These are phyloP conservation scores for Melitaea cinxia DNA, from an alignment of 1,140 invertebrate genomes.

Conservation along the genomic window DNA sequence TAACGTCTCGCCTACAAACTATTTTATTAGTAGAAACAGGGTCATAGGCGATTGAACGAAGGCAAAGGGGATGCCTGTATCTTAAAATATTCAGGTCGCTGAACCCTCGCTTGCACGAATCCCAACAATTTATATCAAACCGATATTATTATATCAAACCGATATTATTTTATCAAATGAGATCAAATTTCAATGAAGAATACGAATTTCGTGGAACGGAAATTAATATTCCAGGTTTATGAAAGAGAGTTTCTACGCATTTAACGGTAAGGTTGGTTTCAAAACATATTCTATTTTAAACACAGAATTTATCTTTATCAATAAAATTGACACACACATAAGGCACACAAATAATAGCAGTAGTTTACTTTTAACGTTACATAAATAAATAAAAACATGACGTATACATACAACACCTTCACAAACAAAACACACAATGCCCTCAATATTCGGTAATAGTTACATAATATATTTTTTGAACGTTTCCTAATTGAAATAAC, in stretches of 20 bases:
- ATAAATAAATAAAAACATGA: too few species aligned
- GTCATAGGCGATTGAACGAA: slow-evolving; percentile 44
- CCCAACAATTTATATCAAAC: slow-evolving; percentile 36
- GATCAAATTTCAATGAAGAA: slow-evolving; percentile 33
- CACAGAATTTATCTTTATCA: too few species aligned
- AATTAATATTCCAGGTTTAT: slow-evolving; percentile 33
- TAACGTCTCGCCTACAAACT: slow-evolving; percentile 21
- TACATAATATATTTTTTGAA: too few species aligned
- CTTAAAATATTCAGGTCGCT: slow-evolving; percentile 45
- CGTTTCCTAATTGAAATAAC: too few species aligned
- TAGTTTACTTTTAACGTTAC: too few species aligned
- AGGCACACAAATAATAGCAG: too few species aligned
- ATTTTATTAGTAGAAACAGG: slow-evolving; percentile 50
- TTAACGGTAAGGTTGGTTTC: too few species aligned
- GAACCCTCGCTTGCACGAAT: slow-evolving; percentile 42
- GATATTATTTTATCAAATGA: slow-evolving; percentile 41
- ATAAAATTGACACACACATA: too few species aligned
- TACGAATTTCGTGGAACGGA: slow-evolving; percentile 33
- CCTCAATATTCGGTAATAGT: too few species aligned
- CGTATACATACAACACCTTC: too few species aligned
- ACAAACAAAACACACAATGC: too few species aligned
- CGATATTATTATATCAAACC: slow-evolving; percentile 39
- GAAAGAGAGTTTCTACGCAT: not conserved
- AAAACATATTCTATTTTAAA: too few species aligned
- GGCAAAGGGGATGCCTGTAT: slow-evolving; percentile 36